Evolutionary conservation across 2,888 invertebrate genomes (phyloP), one percentile per base, ranked within the genome.

Genomic region (Silvanus unidentatus): DNA sequence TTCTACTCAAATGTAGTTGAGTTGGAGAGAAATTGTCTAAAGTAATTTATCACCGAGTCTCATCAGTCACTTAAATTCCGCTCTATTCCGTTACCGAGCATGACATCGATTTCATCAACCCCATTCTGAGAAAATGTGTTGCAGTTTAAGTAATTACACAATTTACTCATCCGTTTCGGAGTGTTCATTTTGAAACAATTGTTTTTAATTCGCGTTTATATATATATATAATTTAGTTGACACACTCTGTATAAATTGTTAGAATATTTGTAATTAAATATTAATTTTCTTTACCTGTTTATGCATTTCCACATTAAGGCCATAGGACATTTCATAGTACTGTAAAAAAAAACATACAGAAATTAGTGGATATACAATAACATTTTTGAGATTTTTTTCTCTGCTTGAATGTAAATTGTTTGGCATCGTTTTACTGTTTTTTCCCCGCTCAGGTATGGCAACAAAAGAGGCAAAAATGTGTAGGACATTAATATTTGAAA

Each of bases 311-410:
- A 92, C 92, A 77, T 94, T 94, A 75, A 95, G 85, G 65, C 93
- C 93, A 77, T 94, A 94, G 45, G 93, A 93, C 93, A 95, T 94
- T 81, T 96, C 96, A 79, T 94, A 94, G 77, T 94, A 95, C 92
- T 93, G 86, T 66, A 88, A 88, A 74, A 76, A 69, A 77, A 75
- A 75, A 54, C 51, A 50, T 54, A 15, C 28, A 30, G 13, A 39
- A 42, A n/a, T n/a, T n/a, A n/a, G n/a, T n/a, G n/a, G n/a, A n/a
- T n/a, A n/a, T n/a, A n/a, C n/a, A n/a, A n/a, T n/a, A n/a, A n/a
- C n/a, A n/a, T n/a, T n/a, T n/a, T n/a, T n/a, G n/a, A n/a, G n/a
- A n/a, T n/a, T n/a, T n/a, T n/a, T n/a, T n/a, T n/a, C n/a, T n/a
- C n/a, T n/a, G n/a, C n/a, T n/a, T n/a, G n/a, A n/a, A n/a, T n/a